Base-by-base conservation (phyloP, 2,113 vertebrate genomes). In the Malurus alboscapulatus region DNA sequence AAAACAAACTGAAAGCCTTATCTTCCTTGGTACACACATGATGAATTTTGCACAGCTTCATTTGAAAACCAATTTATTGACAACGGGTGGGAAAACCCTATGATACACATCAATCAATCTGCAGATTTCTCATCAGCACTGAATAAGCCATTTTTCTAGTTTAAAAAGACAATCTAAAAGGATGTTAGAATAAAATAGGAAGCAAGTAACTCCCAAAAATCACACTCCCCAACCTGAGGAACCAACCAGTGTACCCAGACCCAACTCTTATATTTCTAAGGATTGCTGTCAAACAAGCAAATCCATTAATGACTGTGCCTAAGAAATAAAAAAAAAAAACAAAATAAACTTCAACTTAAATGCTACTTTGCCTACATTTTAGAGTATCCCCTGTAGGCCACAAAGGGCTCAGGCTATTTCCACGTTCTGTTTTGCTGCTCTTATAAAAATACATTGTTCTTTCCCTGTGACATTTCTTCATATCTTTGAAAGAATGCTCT, bases 401-500 rank as follows among this genome's bases (percentile, higher is more conserved):
- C 48, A 55, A 83, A 74, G 45, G 26, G 16, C 58, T 84, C 38
- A 24, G 53, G 42, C 22, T 72, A 48, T 57, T 90, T 81, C 62
- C 57, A 20, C 0, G 0, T 73, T 89, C 36, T 12, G 50, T 94
- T 90, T 74, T 83, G 88, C 32, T 73, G 8, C 30, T 87, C 71
- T 36, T 55, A 51, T 24, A 59, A 85, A 96, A 89, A 30, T 34
- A 82, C 58, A 48, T 48, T 73, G 48, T 59, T 92, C 73, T 48
- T 79, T 68, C 75, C 51, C 77, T 48, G 65, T 50, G 53, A 74
- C 65, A 86, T 80, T 86, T 87, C 73, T 87, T 88, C 84, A 3
- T 55, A 10, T 81, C 53, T 95, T 95, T 63, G 26, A 87, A 82
- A 94, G 51, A 93, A 85, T 44, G 55, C 32, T 75, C 72, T 94